Evolutionary conservation across 2,113 vertebrate species (phyloP), one percentile per base, ranked within the genome.

Genomic region (Hypanus sabinus): DNA sequence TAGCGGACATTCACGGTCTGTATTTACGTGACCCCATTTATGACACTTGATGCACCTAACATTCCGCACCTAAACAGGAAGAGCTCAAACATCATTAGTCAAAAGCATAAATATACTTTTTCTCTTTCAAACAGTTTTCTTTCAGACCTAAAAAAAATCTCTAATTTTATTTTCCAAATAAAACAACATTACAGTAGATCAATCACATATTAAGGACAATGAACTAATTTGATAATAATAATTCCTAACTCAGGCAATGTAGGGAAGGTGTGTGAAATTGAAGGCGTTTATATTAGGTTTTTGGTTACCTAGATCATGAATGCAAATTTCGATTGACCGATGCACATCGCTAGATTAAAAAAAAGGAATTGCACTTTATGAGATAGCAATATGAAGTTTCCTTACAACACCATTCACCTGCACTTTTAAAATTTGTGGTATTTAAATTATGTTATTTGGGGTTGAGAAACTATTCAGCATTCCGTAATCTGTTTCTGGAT

Each of bases 1-100:
- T 7, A 99, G 97, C 85, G 99, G 99, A 95, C 99, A 99, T 94
- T 99, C 99, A 95, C 99, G 96, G 95, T 99, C 99, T 0, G 99
- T 99, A 97, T 99, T 99, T 94, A 99, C 98, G 0, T 99, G 99
- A 94, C 99, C 99, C 99, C 98, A 99, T 94, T 99, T 99, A 96
- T 99, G 99, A 96, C 99, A 99, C 95, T 99, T 99, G 95, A 99
- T 99, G 94, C 99, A 99, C 3, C 98, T 97, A 94, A 99, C 99
- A n/a, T 99, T 99, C 95, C 99, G 98, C 95, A 99, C 99, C 99
- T 98, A 92, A 36, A 92, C 24, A 71, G 9, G 24, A 93, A 70
- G 38, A 55, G 68, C 68, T 38, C 22, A 75, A 79, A 81, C 38
- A 18, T 93, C 14, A 93, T 55, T 75, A 93, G 30, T 71, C 4